Evolutionary conservation across 1,140 invertebrate genomes (phyloP).

Genomic region (Anagrus nilaparvatae): DNA sequence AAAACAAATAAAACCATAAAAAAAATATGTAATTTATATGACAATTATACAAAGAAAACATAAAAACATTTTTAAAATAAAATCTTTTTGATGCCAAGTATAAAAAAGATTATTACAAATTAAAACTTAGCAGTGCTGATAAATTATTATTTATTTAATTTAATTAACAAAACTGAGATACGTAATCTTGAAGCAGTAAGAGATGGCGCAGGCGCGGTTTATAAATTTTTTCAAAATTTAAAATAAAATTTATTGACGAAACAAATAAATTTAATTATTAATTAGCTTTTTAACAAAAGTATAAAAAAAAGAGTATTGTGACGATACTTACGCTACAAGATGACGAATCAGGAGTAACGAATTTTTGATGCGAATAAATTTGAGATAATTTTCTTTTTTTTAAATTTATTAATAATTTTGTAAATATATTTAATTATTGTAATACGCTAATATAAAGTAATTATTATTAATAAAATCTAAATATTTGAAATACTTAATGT

Average conservation of each 20-base stretch:
- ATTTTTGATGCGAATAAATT: constrained; percentile 4
- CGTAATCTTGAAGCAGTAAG: constrained; percentile 5
- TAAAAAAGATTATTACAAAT: constrained; percentile 6
- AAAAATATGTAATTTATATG: constrained; percentile 5
- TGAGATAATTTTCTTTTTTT: constrained; percentile 8
- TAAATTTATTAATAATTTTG: constrained; percentile 15
- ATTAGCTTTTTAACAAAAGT: constrained; percentile 1
- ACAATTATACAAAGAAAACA: not conserved
- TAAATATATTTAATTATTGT: constrained; percentile 20
- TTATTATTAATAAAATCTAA: constrained; percentile 18
- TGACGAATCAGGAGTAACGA: constrained; percentile 1
- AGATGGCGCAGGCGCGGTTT: constrained; percentile 6
- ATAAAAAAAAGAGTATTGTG: constrained; percentile 4
- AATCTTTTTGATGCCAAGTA: not conserved
- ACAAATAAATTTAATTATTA: constrained; percentile 5
- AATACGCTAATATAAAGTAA: constrained; percentile 20
- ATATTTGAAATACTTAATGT: constrained; percentile 2
- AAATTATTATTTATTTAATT: constrained; percentile 3
- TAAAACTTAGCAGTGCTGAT: constrained; percentile 1
- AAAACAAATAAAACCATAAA: constrained; percentile 1
- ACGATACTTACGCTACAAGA: not conserved
- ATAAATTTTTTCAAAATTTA: no score
- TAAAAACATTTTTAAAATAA: not conserved
- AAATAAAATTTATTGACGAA: not conserved
- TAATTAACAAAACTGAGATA: not conserved